Percentiles rank a stretch among this genome's conserved stretches.
Conservation (phyloP, 2,888 invertebrate species). For the Plagiodera versicolora region DNA sequence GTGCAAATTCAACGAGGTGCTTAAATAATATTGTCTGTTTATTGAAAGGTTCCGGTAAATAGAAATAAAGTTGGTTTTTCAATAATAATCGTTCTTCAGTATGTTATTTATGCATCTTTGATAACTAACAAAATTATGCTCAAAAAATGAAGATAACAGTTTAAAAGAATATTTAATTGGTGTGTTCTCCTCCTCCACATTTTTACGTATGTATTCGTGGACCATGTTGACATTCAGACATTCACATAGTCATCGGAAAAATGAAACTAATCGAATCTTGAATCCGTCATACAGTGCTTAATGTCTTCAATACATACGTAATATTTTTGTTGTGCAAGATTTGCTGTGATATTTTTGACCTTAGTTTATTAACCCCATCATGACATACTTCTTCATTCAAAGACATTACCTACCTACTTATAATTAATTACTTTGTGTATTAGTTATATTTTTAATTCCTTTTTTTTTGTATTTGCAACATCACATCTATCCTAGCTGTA, state of each 20-base stretch:
- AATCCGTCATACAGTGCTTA: neutral
- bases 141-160: neutral
- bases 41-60: neutral
- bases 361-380: constrained; percentile 11
- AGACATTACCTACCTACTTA: constrained; percentile 19
- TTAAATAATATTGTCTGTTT: neutral
- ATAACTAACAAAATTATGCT: constrained; percentile 1
- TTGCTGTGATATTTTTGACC: constrained; percentile 13
- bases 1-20: neutral
- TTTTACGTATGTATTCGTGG: neutral
- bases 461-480: neutral
- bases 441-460: neutral
- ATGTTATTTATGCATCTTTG: neutral
- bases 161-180: neutral
- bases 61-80: neutral
- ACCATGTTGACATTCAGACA: too few species aligned
- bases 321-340: constrained; percentile 8
- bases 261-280: too few species aligned
- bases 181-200: neutral
- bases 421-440: neutral
- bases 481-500: neutral
- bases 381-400: neutral
- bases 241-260: too few species aligned
- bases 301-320: neutral
- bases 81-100: neutral